Conservation (phyloP, 2,113 vertebrate genomes). For the Pteronura brasiliensis region DNA sequence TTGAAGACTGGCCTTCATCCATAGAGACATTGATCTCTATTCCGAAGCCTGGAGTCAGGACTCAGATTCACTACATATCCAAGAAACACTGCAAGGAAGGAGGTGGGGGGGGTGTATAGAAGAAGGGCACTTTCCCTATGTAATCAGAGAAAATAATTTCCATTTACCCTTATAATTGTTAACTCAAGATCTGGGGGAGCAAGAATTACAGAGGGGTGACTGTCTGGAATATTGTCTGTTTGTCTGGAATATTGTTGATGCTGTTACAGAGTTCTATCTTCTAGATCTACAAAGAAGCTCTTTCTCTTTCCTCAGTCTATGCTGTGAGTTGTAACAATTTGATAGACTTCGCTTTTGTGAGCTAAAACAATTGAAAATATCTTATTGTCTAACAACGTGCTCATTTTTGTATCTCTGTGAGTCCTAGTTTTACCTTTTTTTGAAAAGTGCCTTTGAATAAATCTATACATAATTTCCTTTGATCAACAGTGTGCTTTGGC, state of each 20-base stretch:
- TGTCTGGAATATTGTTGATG: background rate
- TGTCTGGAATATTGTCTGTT: no score
- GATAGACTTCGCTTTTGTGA: background rate
- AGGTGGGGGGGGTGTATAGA: accelerated
- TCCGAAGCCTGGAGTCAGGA: background rate
- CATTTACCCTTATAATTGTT: background rate
- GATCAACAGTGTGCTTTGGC: background rate
- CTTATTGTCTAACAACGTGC: background rate
- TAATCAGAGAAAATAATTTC: background rate
- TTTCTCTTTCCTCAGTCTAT: background rate
- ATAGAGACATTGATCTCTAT: background rate
- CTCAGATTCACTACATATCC: background rate
- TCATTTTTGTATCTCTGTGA: background rate
- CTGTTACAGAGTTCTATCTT: background rate
- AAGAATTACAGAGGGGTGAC: background rate
- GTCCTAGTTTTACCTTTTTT: background rate
- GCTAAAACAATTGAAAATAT: background rate
- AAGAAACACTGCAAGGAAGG: background rate
- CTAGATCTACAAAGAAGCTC: background rate
- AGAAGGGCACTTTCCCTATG: background rate
- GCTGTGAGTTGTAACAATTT: background rate
- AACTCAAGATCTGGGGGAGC: no score
- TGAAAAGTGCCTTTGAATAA: background rate
- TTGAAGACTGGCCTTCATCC: background rate
- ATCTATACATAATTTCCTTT: background rate